These are phyloP conservation scores for Polietes domitor DNA, from an alignment of 2,888 invertebrate genomes.

Conservation along the genomic window DNA sequence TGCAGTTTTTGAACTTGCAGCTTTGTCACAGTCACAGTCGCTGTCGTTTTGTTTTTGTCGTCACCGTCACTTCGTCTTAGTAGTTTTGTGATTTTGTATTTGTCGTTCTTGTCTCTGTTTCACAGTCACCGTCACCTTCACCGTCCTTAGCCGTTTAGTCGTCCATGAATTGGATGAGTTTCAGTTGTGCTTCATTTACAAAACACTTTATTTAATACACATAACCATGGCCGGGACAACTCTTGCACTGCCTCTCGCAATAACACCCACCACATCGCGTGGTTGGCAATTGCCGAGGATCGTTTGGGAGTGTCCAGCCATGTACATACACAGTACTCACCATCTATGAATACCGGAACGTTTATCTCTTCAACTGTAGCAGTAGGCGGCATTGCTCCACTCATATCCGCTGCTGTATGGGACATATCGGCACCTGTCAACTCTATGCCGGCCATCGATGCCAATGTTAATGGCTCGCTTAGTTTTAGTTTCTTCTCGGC, in stretches of 20 bases:
- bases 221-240: constrained; percentile 60
- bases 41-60: background rate
- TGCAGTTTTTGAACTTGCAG: background rate
- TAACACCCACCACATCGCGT: background rate
- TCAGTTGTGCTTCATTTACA: constrained; percentile 45
- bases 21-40: background rate
- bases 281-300: constrained; percentile 17
- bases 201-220: constrained; percentile 56
- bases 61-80: too few species aligned
- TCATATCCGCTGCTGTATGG: constrained; percentile 75
- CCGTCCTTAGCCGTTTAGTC: too few species aligned
- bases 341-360: constrained; percentile 80
- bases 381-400: constrained; percentile 79
- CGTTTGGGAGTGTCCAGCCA: constrained; percentile 49
- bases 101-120: too few species aligned
- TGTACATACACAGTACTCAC: constrained; percentile 79
- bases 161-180: constrained; percentile 56
- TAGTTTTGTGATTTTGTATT: too few species aligned
- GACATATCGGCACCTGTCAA: constrained; percentile 76
- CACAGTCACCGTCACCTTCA: too few species aligned
- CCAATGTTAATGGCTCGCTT: constrained; percentile 69
- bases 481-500: constrained; percentile 39
- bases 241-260: background rate
- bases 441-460: constrained; percentile 78
- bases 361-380: constrained; percentile 80